These are phyloP conservation scores for Excalfactoria chinensis DNA, from an alignment of 2,113 vertebrate genomes.

Conservation along the genomic window DNA sequence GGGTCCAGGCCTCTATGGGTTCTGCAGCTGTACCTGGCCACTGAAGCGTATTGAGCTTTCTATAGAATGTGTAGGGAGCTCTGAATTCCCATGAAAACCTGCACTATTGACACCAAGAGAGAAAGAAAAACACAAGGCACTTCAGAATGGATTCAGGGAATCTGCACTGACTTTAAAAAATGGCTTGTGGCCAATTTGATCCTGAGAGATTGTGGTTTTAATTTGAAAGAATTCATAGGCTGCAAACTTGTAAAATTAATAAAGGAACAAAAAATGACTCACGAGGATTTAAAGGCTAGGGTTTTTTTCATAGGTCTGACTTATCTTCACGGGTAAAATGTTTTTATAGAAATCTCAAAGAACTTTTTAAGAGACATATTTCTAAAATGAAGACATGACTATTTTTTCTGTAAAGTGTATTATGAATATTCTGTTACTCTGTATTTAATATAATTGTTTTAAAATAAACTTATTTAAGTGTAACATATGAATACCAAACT, in stretches of 20 bases:
- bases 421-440: slow-evolving; percentile 64
- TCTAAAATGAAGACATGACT: slow-evolving; percentile 62
- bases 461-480: slow-evolving; percentile 76
- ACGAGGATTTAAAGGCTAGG: background rate
- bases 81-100: slow-evolving; percentile 61
- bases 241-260: slow-evolving; percentile 1
- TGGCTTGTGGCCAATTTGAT: slow-evolving; percentile 59
- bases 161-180: slow-evolving; percentile 80
- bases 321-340: slow-evolving; percentile 59
- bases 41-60: background rate
- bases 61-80: background rate
- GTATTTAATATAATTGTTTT: slow-evolving; percentile 76
- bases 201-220: slow-evolving; percentile 22
- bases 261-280: background rate
- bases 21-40: slow-evolving; percentile 2
- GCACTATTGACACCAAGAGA: slow-evolving; percentile 82
- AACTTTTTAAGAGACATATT: slow-evolving; percentile 51
- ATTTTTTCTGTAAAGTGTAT: slow-evolving; percentile 70
- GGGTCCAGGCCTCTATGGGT: background rate
- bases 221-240: slow-evolving; percentile 23
- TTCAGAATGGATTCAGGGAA: slow-evolving; percentile 77
- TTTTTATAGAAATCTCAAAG: slow-evolving; percentile 70
- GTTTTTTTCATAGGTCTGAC: slow-evolving; percentile 30
- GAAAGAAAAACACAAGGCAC: slow-evolving; percentile 29
- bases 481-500: slow-evolving; percentile 54